Base-by-base conservation (phyloP, 2,113 vertebrate genomes). In the Malurus melanocephalus region DNA sequence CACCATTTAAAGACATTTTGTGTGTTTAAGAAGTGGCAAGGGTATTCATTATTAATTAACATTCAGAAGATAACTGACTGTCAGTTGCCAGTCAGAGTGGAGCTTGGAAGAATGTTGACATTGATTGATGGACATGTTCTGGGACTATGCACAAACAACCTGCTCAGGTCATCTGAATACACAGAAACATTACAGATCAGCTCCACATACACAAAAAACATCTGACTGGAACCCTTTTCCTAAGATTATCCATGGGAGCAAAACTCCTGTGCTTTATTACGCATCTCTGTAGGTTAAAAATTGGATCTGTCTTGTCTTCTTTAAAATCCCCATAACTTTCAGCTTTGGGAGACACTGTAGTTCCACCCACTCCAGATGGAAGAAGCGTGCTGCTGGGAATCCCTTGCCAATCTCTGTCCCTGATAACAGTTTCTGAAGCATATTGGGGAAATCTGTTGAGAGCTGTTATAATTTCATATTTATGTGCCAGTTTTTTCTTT, bases 21-120 rank as follows among this genome's bases (percentile, higher is more conserved):
- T 96, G 75, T 94, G 59, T 94, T 89, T 94, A 93, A 92, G 79
- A 59, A 87, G 71, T 87, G 83, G 64, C 88, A 93, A 88, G 53
- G 48, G 49, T 92, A 93, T 96, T 97, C 89, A 95, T 96, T 96
- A 95, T 96, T 97, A 94, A 96, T 97, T 97, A 96, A 84, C 72
- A 95, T 92, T 95, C 94, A 92, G 69, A 62, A 83, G 85, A 82
- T 94, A 94, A 94, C 90, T 85, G 84, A 75, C 78, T 97, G 91
- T 93, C 93, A 95, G 74, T 92, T 96, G 85, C 85, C 89, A 94
- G 48, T 96, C 90, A 89, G 59, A 93, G 52, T 85, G 53, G 64
- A 95, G 52, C 93, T 80, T 82, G 85, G 89, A 94, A 85, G 92
- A 96, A 90, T 59, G 72, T 38, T 94, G 97, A 88, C 96, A 84